A percentile compares a stretch with the other conserved stretches of the same genome.
Conservation (phyloP, 2,113 vertebrate genomes). For the Cephalopterus ornatus region DNA sequence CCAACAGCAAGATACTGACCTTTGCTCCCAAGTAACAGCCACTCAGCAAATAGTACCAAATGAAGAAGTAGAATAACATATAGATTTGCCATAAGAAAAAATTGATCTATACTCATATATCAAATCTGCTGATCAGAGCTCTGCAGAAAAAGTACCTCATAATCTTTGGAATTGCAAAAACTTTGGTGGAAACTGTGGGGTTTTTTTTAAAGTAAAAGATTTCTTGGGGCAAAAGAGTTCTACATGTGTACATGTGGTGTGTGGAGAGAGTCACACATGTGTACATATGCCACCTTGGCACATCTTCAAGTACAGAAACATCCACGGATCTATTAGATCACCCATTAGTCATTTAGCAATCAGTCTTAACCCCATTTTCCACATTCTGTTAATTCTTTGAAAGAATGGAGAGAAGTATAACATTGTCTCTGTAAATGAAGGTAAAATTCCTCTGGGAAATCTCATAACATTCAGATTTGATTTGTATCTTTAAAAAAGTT, state of each 20-base stretch:
- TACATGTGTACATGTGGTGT: rapidly evolving
- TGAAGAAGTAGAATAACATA: conserved; percentile 83
- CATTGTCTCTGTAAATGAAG: conserved; percentile 49
- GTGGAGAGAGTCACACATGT: neutral
- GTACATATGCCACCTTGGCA: neutral
- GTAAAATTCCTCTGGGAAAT: conserved; percentile 55
- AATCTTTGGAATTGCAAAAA: conserved; percentile 62
- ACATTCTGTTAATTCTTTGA: neutral
- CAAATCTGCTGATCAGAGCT: conserved; percentile 85
- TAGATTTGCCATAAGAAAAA: conserved; percentile 85
- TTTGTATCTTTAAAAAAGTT: conserved; percentile 58
- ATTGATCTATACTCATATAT: conserved; percentile 82
- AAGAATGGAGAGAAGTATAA: conserved; percentile 8
- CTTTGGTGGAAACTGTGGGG: neutral
- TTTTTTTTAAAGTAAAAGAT: conserved; percentile 3
- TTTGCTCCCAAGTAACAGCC: conserved; percentile 85
- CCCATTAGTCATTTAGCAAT: neutral
- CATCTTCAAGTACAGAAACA: neutral
- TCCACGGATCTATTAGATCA: neutral
- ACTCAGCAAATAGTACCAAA: conserved; percentile 86
- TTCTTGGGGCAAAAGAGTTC: neutral
- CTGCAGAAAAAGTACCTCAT: conserved; percentile 60
- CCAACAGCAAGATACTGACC: conserved; percentile 79
- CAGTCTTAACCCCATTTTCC: neutral
- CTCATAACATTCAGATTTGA: conserved; percentile 63